Conservation (phyloP, 2,888 invertebrate species). For the Bruchidius siliquastri region DNA sequence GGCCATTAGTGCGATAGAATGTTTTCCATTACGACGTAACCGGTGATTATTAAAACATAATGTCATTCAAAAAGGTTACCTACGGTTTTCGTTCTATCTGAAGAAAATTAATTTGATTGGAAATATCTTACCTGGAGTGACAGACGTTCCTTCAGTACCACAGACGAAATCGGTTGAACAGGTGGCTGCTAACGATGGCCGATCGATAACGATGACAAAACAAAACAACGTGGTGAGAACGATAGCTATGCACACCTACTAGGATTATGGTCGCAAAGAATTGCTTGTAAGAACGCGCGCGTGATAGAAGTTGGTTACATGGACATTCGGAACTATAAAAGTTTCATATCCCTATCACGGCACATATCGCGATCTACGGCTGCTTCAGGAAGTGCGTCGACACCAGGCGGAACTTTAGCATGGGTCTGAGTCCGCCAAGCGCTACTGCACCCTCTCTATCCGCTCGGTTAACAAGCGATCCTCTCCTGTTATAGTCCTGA, state of each 20-base stretch:
- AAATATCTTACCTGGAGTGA: background rate
- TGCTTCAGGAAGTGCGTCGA: slow-evolving; percentile 91
- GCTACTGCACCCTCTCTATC: slow-evolving; percentile 7
- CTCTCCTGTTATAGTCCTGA: background rate
- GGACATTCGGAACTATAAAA: slow-evolving; percentile 31
- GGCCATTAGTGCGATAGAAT: too few relatives aligned
- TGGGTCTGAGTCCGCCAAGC: slow-evolving; percentile 46
- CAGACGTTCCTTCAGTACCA: background rate
- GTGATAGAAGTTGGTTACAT: background rate
- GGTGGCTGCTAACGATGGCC: background rate
- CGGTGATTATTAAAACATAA: too few relatives aligned
- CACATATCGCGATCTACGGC: slow-evolving; percentile 75
- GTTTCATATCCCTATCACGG: slow-evolving; percentile 73
- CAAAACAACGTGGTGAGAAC: background rate
- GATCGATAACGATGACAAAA: background rate
- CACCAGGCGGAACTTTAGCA: slow-evolving; percentile 90
- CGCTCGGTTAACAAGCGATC: slow-evolving; percentile 5
- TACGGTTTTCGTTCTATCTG: too few relatives aligned
- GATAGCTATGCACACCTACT: background rate
- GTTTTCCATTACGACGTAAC: too few relatives aligned
- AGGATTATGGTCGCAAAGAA: background rate
- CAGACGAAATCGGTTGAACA: background rate
- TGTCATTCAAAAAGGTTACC: too few relatives aligned
- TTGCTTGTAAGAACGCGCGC: background rate
- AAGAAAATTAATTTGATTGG: too few relatives aligned